Conservation (phyloP, 2,888 invertebrate genomes). For the Yponomeuta cagnagella region DNA sequence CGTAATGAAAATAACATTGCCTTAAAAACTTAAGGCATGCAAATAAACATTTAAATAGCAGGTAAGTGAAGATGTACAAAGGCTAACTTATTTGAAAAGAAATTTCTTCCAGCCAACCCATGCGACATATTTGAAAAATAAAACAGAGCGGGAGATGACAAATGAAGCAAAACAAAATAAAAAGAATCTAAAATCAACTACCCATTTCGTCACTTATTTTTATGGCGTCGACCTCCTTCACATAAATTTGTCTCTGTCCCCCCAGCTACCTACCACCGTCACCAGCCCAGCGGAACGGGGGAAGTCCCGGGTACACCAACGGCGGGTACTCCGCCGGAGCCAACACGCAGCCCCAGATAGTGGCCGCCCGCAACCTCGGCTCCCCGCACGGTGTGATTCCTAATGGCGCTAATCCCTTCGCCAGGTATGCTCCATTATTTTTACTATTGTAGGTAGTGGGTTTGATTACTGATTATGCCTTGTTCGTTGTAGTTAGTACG, state of each 20-base stretch:
- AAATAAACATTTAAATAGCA: too few relatives aligned
- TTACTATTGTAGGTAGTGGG: not conserved
- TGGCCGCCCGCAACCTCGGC: slow-evolving; percentile 45
- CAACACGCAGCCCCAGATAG: slow-evolving; percentile 36
- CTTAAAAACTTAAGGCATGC: too few relatives aligned
- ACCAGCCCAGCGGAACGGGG: slow-evolving; percentile 30
- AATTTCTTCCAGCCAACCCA: too few relatives aligned
- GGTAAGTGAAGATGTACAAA: too few relatives aligned
- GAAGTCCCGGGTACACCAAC: slow-evolving; percentile 37
- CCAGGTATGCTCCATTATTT: not conserved
- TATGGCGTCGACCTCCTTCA: not conserved
- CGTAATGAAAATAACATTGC: too few relatives aligned
- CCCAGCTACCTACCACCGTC: slow-evolving; percentile 61
- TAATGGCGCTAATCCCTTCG: not conserved
- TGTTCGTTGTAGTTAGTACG: too few relatives aligned
- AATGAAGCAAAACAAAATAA: too few relatives aligned
- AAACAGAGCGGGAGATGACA: too few relatives aligned
- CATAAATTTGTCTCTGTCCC: slow-evolving; percentile 14
- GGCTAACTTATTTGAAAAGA: too few relatives aligned
- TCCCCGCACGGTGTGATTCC: slow-evolving; percentile 6
- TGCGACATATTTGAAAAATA: too few relatives aligned
- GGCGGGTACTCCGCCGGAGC: slow-evolving; percentile 21
- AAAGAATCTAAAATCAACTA: too few relatives aligned
- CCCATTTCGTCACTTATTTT: not conserved
- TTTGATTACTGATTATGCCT: too few relatives aligned